Evolutionary conservation across 1,140 invertebrate species (phyloP).

Genomic region (Atta texana): DNA sequence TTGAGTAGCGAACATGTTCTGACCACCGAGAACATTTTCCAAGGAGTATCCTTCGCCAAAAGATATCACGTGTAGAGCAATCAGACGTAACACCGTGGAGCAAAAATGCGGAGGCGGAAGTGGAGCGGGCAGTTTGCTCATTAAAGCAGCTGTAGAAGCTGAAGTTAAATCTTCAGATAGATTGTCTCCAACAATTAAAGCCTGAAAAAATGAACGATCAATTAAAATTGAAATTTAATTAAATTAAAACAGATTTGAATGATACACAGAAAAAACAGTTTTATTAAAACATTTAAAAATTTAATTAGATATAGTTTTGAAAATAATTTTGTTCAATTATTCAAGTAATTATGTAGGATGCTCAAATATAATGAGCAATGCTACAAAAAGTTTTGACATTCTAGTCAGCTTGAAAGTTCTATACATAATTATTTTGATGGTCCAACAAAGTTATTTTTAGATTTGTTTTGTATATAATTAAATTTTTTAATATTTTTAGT

Average conservation of each 20-base stretch:
- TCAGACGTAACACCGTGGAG: constrained; percentile 97
- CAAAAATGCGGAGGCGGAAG: constrained; percentile 95
- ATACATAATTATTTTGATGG: no score
- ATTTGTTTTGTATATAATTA: no score
- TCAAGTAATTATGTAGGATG: no score
- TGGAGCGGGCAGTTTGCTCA: constrained; percentile 91
- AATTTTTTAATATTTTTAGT: no score
- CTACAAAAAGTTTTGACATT: no score
- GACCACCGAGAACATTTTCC: constrained; percentile 97
- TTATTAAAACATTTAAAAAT: no score
- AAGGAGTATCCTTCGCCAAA: constrained; percentile 95
- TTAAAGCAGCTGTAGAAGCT: constrained; percentile 92
- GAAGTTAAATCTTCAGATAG: constrained; percentile 88
- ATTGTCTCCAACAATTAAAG: constrained; percentile 93
- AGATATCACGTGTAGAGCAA: constrained; percentile 95
- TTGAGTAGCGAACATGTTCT: constrained; percentile 93
- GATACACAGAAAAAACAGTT: no score
- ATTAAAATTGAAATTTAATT: constrained; percentile 14
- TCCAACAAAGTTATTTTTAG: no score
- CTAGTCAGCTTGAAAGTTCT: no score
- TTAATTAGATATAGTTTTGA: no score
- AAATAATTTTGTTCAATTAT: no score
- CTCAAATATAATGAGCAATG: no score
- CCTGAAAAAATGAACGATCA: constrained; percentile 84
- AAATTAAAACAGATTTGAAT: background rate